Conservation (phyloP, 2,113 vertebrate species). For the Ophiodon elongatus region DNA sequence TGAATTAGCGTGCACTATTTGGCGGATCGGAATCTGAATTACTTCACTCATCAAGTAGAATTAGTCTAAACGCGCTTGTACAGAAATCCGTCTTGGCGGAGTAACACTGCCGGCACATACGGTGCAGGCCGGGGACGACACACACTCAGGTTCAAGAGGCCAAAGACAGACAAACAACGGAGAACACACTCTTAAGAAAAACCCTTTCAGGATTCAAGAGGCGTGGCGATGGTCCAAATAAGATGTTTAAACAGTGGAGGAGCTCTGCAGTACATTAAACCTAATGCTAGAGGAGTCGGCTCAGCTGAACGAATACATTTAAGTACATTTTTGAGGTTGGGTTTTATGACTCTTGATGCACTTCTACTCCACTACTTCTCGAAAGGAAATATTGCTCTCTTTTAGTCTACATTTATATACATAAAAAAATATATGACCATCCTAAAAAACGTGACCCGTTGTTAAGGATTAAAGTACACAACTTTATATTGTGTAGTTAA, state of each 20-base stretch:
- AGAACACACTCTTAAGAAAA: constrained; percentile 1
- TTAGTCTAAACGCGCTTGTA: constrained; percentile 49
- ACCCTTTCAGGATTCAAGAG: constrained; percentile 18
- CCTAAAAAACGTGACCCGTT: neutral
- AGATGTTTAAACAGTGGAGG: constrained; percentile 23
- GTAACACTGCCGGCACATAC: constrained; percentile 24
- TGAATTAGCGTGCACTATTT: constrained; percentile 56
- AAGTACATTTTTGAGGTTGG: neutral
- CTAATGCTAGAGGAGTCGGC: neutral
- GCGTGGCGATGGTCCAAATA: neutral
- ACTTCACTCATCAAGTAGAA: constrained; percentile 65
- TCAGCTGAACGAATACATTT: neutral
- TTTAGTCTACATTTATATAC: neutral
- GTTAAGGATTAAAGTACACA: neutral
- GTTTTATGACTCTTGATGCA: neutral
- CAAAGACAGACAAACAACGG: constrained; percentile 18
- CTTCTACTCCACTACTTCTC: neutral
- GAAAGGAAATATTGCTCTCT: neutral
- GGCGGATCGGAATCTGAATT: constrained; percentile 52
- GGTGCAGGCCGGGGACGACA: constrained; percentile 30
- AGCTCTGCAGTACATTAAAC: neutral
- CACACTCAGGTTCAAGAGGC: constrained; percentile 28
- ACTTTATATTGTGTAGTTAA: neutral
- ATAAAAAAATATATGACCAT: neutral
- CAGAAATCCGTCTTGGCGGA: constrained; percentile 43